These are phyloP conservation scores for Laupala kohalensis DNA, from an alignment of 1,140 invertebrate genomes.

Conservation along the genomic window DNA sequence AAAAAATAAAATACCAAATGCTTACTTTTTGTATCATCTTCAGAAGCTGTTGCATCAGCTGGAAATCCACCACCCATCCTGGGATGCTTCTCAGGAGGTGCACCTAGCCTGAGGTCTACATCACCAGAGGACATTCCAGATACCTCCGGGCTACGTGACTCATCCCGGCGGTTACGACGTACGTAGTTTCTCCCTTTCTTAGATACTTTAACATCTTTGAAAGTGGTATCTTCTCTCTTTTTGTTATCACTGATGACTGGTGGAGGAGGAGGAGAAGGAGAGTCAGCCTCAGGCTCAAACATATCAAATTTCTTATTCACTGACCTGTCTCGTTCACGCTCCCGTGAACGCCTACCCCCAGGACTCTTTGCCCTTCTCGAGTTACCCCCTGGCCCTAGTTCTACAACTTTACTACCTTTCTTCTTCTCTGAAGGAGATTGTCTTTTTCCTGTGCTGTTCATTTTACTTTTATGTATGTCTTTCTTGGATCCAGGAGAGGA, in stretches of 20 bases:
- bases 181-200: conserved; percentile 48
- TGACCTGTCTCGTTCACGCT: conserved; percentile 3
- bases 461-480: conserved; percentile 3
- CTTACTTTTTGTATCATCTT: conserved; percentile 14
- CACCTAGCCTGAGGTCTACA: conserved; percentile 14
- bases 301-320: conserved; percentile 21
- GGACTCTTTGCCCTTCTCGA: conserved; percentile 1
- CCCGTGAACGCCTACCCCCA: neutral
- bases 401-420: conserved; percentile 8
- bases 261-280: conserved; percentile 27
- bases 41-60: neutral
- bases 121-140: conserved; percentile 1
- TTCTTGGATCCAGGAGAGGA: conserved; percentile 2
- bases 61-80: conserved; percentile 4
- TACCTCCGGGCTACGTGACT: conserved; percentile 8
- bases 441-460: neutral
- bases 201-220: conserved; percentile 44
- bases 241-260: conserved; percentile 14
- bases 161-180: conserved; percentile 40
- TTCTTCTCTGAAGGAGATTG: conserved; percentile 9
- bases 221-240: conserved; percentile 24
- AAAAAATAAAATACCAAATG: conserved; percentile 1
- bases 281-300: conserved; percentile 28
- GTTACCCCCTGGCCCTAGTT: neutral
- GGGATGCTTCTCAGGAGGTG: conserved; percentile 13